phyloP scores from a whole-genome alignment of 1,140 invertebrate genomes.

The Magallana ariakensis region DNA sequence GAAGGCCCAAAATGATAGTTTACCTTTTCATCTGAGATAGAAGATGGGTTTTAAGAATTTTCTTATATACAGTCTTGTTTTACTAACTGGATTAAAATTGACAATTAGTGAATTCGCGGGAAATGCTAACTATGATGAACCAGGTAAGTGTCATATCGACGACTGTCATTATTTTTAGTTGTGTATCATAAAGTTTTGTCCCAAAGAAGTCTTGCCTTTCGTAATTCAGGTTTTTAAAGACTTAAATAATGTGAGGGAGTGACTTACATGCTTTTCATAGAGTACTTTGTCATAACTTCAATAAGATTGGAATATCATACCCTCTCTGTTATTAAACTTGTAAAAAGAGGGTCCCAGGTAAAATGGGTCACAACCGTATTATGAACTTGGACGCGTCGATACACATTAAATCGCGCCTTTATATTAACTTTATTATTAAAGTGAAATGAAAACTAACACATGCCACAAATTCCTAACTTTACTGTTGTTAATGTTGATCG shows the following conservation, averaged over 20 bases:
- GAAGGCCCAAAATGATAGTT: constrained; percentile 30
- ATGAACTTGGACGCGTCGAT: constrained; percentile 36
- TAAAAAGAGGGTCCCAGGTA: constrained; percentile 18
- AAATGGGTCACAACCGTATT: constrained; percentile 12
- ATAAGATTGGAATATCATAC: background rate
- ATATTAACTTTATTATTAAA: constrained; percentile 37
- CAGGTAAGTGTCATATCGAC: constrained; percentile 3
- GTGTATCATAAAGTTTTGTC: background rate
- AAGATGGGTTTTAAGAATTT: constrained; percentile 24
- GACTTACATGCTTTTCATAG: background rate
- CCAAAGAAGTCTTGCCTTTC: background rate
- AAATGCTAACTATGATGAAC: constrained; percentile 28
- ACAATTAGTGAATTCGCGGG: constrained; percentile 7
- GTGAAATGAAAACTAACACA: constrained; percentile 36
- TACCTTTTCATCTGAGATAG: background rate
- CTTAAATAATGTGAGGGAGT: background rate
- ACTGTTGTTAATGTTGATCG: background rate
- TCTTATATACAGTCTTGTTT: background rate
- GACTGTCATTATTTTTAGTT: constrained; percentile 19
- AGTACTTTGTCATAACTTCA: background rate
- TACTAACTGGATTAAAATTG: constrained; percentile 22
- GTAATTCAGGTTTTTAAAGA: background rate
- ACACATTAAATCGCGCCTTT: constrained; percentile 32
- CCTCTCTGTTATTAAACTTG: too few species aligned
- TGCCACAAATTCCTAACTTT: constrained; percentile 1